Evolutionary conservation across 2,888 invertebrate species (phyloP), one percentile per base, ranked within the genome.

Genomic region (Galerucella nymphaeae): DNA sequence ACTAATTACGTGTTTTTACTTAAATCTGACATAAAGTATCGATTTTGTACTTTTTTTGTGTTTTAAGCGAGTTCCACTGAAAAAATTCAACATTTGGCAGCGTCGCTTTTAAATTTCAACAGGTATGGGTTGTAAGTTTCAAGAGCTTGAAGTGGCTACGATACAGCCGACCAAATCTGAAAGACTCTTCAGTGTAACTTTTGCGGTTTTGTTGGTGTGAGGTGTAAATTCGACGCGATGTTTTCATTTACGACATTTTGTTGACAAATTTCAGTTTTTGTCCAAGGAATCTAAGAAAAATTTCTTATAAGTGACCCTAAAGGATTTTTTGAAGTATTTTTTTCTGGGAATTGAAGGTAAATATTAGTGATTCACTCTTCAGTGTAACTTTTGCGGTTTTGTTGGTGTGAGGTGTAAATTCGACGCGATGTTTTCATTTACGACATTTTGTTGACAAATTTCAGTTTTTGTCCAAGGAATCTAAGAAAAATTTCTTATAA

Each of bases 71-170:
- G 13, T 59, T 48, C 13, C 14, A 23, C 11, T 10, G 20, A 38
- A n/a, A 23, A 66, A 66, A n/a, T 20, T 9, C 8, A n/a, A n/a
- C 45, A 30, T 9, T n/a, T 45, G 66, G 45, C 66, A 66, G 58
- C 58, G 6, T 18, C 13, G 57, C 18, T 20, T n/a, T 20, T 23
- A 30, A 18, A 14, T 38, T 45, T 58, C 66, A 66, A 66, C 66
- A 66, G 66, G 66, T 66, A 57, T 58, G 66, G 61, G 38, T 38
- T 62, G 38, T 18, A 42, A 66, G 66, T 66, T 53, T 55, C 38
- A 45, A 50, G 66, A 66, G 66, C 66, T 66, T 66, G 58, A 58
- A 66, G 55, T 58, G 45, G 58, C 41, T 45, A 50, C 20, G 14
- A 41, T 66, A 18, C 16, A n/a, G 14, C 2, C 16, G 53, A 3